These are phyloP conservation scores for Mustela nigripes DNA, from an alignment of 2,113 vertebrate genomes.

Conservation along the genomic window DNA sequence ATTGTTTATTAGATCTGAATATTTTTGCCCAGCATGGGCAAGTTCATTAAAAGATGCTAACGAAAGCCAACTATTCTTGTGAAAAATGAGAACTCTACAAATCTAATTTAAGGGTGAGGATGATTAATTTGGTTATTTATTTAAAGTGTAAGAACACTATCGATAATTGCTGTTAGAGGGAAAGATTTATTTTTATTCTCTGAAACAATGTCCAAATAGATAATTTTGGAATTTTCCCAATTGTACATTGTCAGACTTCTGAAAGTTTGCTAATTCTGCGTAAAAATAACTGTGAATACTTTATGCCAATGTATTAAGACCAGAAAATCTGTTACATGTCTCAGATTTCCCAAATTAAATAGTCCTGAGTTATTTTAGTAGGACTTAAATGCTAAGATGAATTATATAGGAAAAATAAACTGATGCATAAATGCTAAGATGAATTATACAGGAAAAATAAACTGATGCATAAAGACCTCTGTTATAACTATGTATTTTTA, in stretches of 20 bases:
- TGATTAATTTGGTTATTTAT: neutral
- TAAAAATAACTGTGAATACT: neutral
- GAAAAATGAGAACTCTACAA: conserved; percentile 23
- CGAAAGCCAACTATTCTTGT: neutral
- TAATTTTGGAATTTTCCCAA: conserved; percentile 13
- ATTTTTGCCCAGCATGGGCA: neutral
- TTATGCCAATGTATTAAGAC: neutral
- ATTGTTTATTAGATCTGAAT: conserved; percentile 41
- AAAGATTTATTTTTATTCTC: conserved; percentile 21
- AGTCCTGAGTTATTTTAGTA: conserved; percentile 28
- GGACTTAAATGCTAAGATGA: neutral
- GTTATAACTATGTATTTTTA: neutral
- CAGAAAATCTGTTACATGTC: neutral
- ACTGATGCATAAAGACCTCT: neutral
- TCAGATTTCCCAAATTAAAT: conserved; percentile 54
- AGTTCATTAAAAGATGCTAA: conserved; percentile 24
- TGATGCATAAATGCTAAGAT: neutral
- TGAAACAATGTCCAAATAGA: neutral
- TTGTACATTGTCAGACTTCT: conserved; percentile 2
- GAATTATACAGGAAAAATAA: conserved; percentile 35
- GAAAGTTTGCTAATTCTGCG: neutral
- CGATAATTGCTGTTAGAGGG: neutral
- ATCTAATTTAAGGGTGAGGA: neutral
- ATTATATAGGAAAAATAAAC: conserved; percentile 26
- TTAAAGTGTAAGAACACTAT: neutral